Evolutionary conservation across 1,140 invertebrate genomes (phyloP).

Genomic region (Pseudomyrmex sp.): DNA sequence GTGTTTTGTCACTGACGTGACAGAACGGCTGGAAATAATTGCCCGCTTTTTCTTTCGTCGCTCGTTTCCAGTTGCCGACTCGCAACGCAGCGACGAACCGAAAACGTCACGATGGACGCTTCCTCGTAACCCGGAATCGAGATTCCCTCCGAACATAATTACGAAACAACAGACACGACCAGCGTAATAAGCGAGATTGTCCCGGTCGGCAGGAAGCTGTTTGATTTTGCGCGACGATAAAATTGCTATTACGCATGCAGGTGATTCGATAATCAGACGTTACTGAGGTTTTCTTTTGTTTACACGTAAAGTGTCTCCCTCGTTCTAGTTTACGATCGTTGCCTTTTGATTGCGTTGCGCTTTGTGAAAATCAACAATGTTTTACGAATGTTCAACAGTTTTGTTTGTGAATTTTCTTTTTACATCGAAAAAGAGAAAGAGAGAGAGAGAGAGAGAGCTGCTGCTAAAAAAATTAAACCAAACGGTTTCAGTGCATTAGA

Average conservation of each 20-base stretch:
- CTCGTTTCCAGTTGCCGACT: not conserved
- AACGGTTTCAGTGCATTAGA: not conserved
- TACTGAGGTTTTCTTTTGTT: conserved; percentile 31
- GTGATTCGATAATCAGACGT: conserved; percentile 54
- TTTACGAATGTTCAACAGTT: not conserved
- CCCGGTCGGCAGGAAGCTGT: conserved; percentile 3
- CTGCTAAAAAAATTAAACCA: too few relatives aligned
- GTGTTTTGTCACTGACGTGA: conserved; percentile 10
- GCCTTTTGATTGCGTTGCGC: not conserved
- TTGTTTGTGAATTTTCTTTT: too few relatives aligned
- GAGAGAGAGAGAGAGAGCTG: too few relatives aligned
- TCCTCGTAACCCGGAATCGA: conserved; percentile 48
- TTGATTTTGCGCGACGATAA: conserved; percentile 23
- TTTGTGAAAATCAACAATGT: not conserved
- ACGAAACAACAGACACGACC: conserved; percentile 38
- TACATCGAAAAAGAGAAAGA: too few relatives aligned
- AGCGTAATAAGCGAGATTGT: conserved; percentile 14
- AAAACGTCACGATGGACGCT: conserved; percentile 33
- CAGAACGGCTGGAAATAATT: conserved; percentile 43
- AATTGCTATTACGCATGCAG: conserved; percentile 46
- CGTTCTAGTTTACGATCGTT: not conserved
- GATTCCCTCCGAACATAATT: conserved; percentile 5
- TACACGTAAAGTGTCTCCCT: conserved; percentile 37
- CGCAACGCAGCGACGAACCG: conserved; percentile 38
- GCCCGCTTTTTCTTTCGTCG: conserved; percentile 29